Base-by-base conservation (phyloP, 2,797 vertebrate genomes). In the Gymnoscopelus microlampas region DNA sequence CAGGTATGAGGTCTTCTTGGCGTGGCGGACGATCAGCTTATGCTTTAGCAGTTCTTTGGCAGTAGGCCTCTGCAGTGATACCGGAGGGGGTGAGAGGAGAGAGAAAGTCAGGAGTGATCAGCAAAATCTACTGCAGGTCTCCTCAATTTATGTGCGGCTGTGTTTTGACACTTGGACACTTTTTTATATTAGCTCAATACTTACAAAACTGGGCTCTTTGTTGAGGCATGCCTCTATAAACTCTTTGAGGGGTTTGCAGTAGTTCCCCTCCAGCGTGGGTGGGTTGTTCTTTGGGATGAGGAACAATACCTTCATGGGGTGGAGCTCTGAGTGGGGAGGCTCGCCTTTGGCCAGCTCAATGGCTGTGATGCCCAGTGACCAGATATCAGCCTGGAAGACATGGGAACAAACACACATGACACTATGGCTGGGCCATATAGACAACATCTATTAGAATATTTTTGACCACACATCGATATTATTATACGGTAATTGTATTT, bases 281-380 rank as follows among this genome's bases (percentile, higher is more conserved):
- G 98, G 96, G 91, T 96, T 99, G 93, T 98, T 99, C 94, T 99
- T 99, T 87, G 98, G 98, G 89, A 99, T 99, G 81, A 99, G 96
- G 91, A 99, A 99, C 71, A 99, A 90, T 67, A 98, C 98, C 88
- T 98, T 98, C 98, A 99, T 99, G 66, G 98, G 98, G 80, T 99
- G 98, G 7, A 99, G 91, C 81, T 99, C 97, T 0, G 98, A 99
- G 82, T 99, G 97, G 1, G 98, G 98, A 0, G 98, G 98, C 72
- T 99, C 97, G 29, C 98, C 98, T 88, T 97, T 98, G 0, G 98
- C 96, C 64, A 99, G 93, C 81, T 99, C 98, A 57, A 99, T 99
- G 2, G 97, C 97, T 0, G 98, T 99, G 87, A 99, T 99, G 63
- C 98, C 98, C 79, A 99, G 85, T 3, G 98, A 99, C 98, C 98